Percentiles rank a stretch among this genome's conserved stretches.
phyloP scores from a whole-genome alignment of 2,888 invertebrate species.

The Spicauda simplicius region DNA sequence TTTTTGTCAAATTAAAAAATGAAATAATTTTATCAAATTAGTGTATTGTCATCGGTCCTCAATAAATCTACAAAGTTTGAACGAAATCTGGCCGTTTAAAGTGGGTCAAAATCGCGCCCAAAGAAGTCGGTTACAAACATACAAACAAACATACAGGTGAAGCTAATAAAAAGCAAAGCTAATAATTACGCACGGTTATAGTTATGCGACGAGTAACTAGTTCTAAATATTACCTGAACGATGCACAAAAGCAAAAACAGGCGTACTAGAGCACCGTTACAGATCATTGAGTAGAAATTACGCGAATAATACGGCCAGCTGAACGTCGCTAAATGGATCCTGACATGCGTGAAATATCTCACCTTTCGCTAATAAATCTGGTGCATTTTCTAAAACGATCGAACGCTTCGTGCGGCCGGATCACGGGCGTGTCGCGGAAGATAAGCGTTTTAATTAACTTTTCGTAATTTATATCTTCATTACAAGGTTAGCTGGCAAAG shows the following conservation, averaged over 20 bases:
- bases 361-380: constrained; percentile 68
- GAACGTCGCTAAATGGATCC: constrained; percentile 57
- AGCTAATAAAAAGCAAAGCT: too few relatives aligned
- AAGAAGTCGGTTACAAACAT: too few relatives aligned
- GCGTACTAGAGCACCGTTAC: constrained; percentile 9
- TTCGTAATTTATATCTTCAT: constrained; percentile 82
- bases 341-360: constrained; percentile 41
- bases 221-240: too few relatives aligned
- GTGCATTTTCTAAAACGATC: constrained; percentile 65
- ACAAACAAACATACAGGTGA: too few relatives aligned
- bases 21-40: too few relatives aligned
- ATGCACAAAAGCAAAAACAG: constrained; percentile 12
- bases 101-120: too few relatives aligned
- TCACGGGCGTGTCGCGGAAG: constrained; percentile 59
- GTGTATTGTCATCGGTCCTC: too few relatives aligned
- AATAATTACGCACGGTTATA: too few relatives aligned
- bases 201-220: too few relatives aligned
- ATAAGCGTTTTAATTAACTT: constrained; percentile 82
- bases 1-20: too few relatives aligned
- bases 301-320: constrained; percentile 33
- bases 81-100: too few relatives aligned
- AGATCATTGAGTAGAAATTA: constrained; percentile 31
- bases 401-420: constrained; percentile 46
- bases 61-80: too few relatives aligned
- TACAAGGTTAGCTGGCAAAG: constrained; percentile 62